Conservation (phyloP, 2,797 vertebrate species). For the Morus bassanus region DNA sequence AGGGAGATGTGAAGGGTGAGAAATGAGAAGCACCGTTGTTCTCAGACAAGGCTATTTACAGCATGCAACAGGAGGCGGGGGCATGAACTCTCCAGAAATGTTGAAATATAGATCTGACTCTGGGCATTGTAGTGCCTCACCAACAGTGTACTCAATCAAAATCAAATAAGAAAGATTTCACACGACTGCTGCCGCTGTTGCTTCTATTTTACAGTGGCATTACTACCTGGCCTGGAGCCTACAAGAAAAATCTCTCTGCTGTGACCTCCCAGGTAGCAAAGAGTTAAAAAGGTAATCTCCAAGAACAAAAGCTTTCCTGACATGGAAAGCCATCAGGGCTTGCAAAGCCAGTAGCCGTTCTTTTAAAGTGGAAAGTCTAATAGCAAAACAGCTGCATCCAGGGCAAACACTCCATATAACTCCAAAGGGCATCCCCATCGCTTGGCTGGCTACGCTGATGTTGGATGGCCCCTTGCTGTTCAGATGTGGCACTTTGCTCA, state of each 20-base stretch:
- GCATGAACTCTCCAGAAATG: neutral
- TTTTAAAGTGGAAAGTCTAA: neutral
- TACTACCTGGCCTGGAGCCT: neutral
- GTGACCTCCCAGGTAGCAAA: neutral
- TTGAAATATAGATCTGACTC: neutral
- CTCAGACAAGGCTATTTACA: neutral
- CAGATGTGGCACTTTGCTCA: neutral
- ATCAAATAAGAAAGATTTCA: neutral
- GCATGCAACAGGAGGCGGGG: neutral
- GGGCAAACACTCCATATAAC: accelerated
- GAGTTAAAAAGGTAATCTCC: neutral
- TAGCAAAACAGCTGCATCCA: neutral
- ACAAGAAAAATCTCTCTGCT: neutral
- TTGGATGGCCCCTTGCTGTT: neutral
- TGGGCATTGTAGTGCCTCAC: neutral
- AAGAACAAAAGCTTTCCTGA: neutral
- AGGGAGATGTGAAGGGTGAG: neutral
- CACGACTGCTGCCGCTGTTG: neutral
- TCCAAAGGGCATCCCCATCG: neutral
- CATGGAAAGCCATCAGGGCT: neutral
- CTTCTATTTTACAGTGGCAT: neutral
- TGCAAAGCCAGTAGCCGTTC: no score
- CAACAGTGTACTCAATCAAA: neutral
- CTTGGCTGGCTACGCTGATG: neutral
- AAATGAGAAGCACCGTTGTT: accelerated